Base-by-base conservation (phyloP, 2,113 vertebrate species). In the Jaculus jaculus region DNA sequence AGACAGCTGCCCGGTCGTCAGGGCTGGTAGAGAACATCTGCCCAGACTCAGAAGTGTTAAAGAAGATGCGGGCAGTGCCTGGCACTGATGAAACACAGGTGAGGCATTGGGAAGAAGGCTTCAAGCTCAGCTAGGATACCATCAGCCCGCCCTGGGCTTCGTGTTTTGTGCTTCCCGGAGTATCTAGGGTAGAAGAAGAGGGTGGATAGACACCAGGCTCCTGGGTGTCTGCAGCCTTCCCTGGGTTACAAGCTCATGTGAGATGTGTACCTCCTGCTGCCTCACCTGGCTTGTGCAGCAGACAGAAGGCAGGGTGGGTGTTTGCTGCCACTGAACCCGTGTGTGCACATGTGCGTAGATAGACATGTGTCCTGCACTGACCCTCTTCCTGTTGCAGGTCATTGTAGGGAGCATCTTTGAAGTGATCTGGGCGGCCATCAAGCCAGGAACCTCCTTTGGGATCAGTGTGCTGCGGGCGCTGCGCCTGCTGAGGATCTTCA, bases 351-450 rank as follows among this genome's bases (percentile, higher is more conserved):
- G 23, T 63, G 34, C 13, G 26, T 20, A 30, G 26, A 12, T 5
- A 6, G 74, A 9, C 7, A 3, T 28, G 20, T 28, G 24, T 79
- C 30, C 0, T n/a, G 34, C 61, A 47, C 68, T 51, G 63, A 71
- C 0, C 1, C 60, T 16, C 0, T 13, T 20, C 1, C 92, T 75
- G 0, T 93, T 94, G 58, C 98, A 99, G 99, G 99, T 99, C 68
- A 99, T 99, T 1, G 98, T 99, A 85, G 99, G 99, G 63, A 99
- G 99, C 90, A 99, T 99, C 94, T 99, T 99, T 54, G 99, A 99
- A 97, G 99, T 99, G 23, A 98, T 99, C 65, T 99, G 99, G 99
- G 99, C 99, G 0, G 99, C 98, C 5, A 98, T 99, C 91, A 99
- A 99, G 95, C 99, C 99, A 0, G 99, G 99, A 0, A 99, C 99